Conservation (phyloP, 2,888 invertebrate genomes). For the Nemotelus pantherinus region DNA sequence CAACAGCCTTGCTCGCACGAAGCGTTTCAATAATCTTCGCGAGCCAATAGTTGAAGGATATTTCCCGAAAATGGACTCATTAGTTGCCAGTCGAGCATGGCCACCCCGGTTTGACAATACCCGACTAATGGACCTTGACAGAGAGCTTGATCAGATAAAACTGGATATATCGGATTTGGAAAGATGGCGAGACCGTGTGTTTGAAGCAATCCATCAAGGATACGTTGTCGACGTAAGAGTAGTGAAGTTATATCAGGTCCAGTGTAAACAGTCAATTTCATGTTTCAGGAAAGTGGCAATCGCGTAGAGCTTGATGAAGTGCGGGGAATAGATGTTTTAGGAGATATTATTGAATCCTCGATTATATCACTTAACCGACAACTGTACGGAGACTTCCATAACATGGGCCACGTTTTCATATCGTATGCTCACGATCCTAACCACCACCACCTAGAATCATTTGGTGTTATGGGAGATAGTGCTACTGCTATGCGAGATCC, state of each 20-base stretch:
- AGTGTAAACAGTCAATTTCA: neutral
- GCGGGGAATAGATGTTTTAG: slow-evolving; percentile 57
- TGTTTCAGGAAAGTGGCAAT: slow-evolving; percentile 51
- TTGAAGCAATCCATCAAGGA: slow-evolving; percentile 73
- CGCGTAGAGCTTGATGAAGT: slow-evolving; percentile 54
- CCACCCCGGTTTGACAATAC: slow-evolving; percentile 72
- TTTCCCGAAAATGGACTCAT: slow-evolving; percentile 81
- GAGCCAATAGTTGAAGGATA: slow-evolving; percentile 78
- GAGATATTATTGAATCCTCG: slow-evolving; percentile 69
- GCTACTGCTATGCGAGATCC: slow-evolving; percentile 90
- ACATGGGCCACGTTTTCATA: slow-evolving; percentile 78
- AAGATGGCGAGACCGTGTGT: slow-evolving; percentile 76
- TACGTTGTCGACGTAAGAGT: slow-evolving; percentile 62
- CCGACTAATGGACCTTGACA: slow-evolving; percentile 69
- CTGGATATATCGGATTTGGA: slow-evolving; percentile 74
- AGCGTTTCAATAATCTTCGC: slow-evolving; percentile 71
- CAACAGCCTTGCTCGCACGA: slow-evolving; percentile 71
- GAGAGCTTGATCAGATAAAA: slow-evolving; percentile 72
- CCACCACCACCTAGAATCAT: slow-evolving; percentile 72
- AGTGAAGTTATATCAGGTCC: neutral
- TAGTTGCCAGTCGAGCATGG: slow-evolving; percentile 76
- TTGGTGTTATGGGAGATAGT: slow-evolving; percentile 84
- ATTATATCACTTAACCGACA: slow-evolving; percentile 59
- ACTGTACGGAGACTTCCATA: slow-evolving; percentile 63
- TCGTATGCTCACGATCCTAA: slow-evolving; percentile 81